Conservation (phyloP, 2,113 vertebrate genomes). For the Calcarius ornatus region DNA sequence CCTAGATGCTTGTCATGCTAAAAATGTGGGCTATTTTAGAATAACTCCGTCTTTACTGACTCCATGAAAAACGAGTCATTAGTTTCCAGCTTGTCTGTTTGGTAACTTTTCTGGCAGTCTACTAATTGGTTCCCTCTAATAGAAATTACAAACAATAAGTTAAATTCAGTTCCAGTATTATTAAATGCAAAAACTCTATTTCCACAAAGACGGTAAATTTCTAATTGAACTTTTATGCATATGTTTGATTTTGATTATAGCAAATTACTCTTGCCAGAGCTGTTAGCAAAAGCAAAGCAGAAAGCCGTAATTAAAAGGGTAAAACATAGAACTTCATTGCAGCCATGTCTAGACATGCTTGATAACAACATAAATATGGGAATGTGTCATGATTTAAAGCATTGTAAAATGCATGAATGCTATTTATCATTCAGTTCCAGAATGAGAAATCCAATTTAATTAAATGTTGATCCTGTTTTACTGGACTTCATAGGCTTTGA, state of each 20-base stretch:
- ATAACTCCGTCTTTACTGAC: not conserved
- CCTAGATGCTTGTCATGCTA: not conserved
- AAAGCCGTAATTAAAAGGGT: not conserved
- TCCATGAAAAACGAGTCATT: not conserved
- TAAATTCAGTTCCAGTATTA: not conserved
- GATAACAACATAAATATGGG: slow-evolving; percentile 15
- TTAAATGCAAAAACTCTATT: not conserved
- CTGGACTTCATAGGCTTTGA: slow-evolving; percentile 22
- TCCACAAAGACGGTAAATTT: not conserved
- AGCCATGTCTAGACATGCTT: not conserved
- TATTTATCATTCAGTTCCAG: slow-evolving; percentile 35
- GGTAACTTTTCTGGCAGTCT: not conserved
- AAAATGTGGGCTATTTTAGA: not conserved
- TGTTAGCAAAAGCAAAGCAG: not conserved
- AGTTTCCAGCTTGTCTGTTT: not conserved
- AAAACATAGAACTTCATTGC: not conserved
- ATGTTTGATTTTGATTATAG: not conserved
- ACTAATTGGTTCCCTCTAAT: not conserved
- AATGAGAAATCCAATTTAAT: slow-evolving; percentile 63
- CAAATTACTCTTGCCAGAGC: not conserved
- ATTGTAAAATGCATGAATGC: slow-evolving; percentile 12
- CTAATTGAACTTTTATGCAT: not conserved
- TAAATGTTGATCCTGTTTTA: slow-evolving; percentile 29
- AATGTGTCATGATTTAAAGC: not conserved
- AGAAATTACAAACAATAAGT: not conserved